Base-by-base conservation (phyloP, 1,140 invertebrate genomes). In the Rhynchophorus ferrugineus region DNA sequence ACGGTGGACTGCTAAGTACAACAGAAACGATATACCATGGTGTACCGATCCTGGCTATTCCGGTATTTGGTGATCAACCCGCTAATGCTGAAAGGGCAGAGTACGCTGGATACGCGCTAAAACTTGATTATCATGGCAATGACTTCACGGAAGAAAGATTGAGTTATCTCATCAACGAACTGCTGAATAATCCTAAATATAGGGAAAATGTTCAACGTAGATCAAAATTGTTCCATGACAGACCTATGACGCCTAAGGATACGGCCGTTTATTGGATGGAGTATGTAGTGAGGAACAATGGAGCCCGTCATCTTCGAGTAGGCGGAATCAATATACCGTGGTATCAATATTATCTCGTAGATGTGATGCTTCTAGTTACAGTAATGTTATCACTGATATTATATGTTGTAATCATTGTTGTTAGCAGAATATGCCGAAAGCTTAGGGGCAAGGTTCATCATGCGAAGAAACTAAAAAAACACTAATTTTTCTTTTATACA, bases 21-120 rank as follows among this genome's bases (percentile, higher is more conserved):
- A 78, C 79, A 54, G 86, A 89, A 69, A 78, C 83, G 3, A 67
- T 87, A 11, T 69, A 73, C 46, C 61, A 69, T 53, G 74, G 70
- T 9, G 69, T 75, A 3, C 77, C 77, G 1, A 53, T 79, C 9
- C 43, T 79, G 1, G 63, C 58, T 3, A 62, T 70, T 13, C 69
- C 69, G 7, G 53, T 69, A 21, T 76, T 81, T 34, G 74, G 72
- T 8, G 81, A 85, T 65, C 82, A 85, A 58, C 70, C 66, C 2
- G 71, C 72, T 21, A 83, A 82, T 57, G 67, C 77, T 49, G 66
- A 71, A 2, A 69, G 71, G 24, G 69, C 71, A 0, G 65, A 73
- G 21, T 36, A 66, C 17, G 56, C 60, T 3, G 77, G 75, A 3
- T 74, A 72, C 49, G 78, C 73, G 14, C 63, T 72, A 46, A 29